Conservation (phyloP, 2,797 vertebrate genomes). For the Trachops cirrhosus region DNA sequence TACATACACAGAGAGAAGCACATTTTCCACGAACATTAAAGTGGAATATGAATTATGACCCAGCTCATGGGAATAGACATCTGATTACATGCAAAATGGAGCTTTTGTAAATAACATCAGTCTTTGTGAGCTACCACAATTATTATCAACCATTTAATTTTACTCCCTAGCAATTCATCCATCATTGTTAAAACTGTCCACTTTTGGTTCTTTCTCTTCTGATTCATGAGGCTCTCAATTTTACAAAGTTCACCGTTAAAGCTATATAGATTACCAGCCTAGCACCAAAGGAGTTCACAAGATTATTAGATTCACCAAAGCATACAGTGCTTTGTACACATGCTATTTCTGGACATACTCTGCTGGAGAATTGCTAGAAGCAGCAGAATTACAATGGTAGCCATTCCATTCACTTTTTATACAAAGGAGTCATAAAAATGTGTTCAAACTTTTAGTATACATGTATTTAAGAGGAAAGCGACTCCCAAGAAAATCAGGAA, state of each 20-base stretch:
- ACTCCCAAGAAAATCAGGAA: background rate
- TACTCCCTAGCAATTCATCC: slow-evolving; percentile 71
- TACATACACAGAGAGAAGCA: slow-evolving; percentile 91
- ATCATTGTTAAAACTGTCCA: slow-evolving; percentile 72
- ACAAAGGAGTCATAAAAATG: slow-evolving; percentile 51
- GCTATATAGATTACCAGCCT: slow-evolving; percentile 58
- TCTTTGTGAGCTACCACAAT: slow-evolving; percentile 85
- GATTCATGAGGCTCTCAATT: slow-evolving; percentile 67
- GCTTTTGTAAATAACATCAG: slow-evolving; percentile 95
- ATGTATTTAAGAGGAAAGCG: slow-evolving; percentile 13
- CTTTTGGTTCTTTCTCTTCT: slow-evolving; percentile 56
- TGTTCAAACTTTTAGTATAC: background rate
- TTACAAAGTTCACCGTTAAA: slow-evolving; percentile 61
- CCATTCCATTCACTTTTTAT: slow-evolving; percentile 36
- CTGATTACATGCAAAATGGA: slow-evolving; percentile 93
- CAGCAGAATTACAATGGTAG: slow-evolving; percentile 64
- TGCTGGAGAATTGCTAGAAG: slow-evolving; percentile 59
- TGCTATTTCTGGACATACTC: slow-evolving; percentile 51
- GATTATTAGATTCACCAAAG: slow-evolving; percentile 71
- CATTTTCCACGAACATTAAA: slow-evolving; percentile 93
- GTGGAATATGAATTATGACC: slow-evolving; percentile 93
- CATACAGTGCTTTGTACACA: slow-evolving; percentile 39
- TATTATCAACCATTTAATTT: slow-evolving; percentile 80
- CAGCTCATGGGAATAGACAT: slow-evolving; percentile 93
- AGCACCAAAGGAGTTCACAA: slow-evolving; percentile 55